A percentile compares a stretch with the other conserved stretches of the same genome.
These are phyloP conservation scores for Ceratotherium simum DNA, from an alignment of 2,113 vertebrate species.

Conservation along the genomic window DNA sequence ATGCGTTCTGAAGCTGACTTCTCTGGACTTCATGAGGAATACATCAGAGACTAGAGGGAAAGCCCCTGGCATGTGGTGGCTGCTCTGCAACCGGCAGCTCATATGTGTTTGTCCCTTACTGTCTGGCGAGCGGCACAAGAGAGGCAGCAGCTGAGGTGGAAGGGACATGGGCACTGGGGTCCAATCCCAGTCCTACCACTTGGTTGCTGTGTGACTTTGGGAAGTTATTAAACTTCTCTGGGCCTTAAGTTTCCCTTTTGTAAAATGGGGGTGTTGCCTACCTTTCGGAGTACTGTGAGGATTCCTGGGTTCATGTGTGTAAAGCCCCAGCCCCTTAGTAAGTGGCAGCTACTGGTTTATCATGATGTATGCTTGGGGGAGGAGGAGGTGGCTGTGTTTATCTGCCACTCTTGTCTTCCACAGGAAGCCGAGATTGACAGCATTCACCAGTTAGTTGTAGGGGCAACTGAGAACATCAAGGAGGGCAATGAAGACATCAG, in stretches of 20 bases:
- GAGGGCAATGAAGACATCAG: slow-evolving; percentile 99
- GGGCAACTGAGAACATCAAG: slow-evolving; percentile 98
- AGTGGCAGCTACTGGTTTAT: background rate
- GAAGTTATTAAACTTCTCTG: background rate
- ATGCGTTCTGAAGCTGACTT: background rate
- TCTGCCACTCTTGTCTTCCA: background rate
- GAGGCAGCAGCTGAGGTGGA: rapidly evolving
- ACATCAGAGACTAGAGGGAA: too few relatives aligned
- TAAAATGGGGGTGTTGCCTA: background rate
- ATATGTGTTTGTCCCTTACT: background rate
- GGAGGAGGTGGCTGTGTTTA: rapidly evolving
- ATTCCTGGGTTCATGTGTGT: rapidly evolving
- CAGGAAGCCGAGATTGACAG: slow-evolving; percentile 96
- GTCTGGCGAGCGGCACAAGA: background rate
- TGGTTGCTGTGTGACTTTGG: background rate
- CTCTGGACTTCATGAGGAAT: background rate
- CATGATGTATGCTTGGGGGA: rapidly evolving
- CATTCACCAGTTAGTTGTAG: slow-evolving; percentile 97
- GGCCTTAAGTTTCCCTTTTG: background rate
- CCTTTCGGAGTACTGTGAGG: background rate
- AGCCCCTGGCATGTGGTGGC: background rate
- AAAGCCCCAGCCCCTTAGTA: background rate
- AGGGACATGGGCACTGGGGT: background rate
- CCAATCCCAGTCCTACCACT: background rate
- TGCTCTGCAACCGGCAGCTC: rapidly evolving